These are phyloP conservation scores for Paracentrotus lividus DNA, from an alignment of 53 echinoderm and acorn worm species.

Conservation along the genomic window DNA sequence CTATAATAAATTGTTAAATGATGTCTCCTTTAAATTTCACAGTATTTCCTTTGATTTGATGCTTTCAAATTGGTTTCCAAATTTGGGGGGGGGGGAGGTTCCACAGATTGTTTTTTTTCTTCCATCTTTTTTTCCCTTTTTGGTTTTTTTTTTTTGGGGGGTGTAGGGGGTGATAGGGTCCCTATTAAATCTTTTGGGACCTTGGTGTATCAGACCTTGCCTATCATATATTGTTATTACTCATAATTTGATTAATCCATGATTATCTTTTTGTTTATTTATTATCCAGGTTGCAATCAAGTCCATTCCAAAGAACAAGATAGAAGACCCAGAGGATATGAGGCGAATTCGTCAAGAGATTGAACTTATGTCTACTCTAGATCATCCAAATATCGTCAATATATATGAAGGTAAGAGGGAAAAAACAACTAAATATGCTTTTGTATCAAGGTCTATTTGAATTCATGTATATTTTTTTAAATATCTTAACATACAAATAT, in stretches of 20 bases:
- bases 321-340: slow-evolving; percentile 94
- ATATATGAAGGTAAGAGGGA: slow-evolving; percentile 88
- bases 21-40: too few relatives aligned
- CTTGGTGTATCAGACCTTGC: too few relatives aligned
- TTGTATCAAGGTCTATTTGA: not conserved
- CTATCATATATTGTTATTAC: too few relatives aligned
- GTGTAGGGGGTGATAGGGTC: too few relatives aligned
- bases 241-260: not conserved
- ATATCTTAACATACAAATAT: too few relatives aligned
- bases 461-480: too few relatives aligned
- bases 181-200: too few relatives aligned
- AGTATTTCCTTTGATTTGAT: not conserved
- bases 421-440: not conserved
- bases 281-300: slow-evolving; percentile 93
- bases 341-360: slow-evolving; percentile 91
- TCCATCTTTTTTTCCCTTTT: too few relatives aligned
- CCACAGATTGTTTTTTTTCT: too few relatives aligned
- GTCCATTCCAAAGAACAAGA: slow-evolving; percentile 98
- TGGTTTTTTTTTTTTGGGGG: too few relatives aligned
- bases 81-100: too few relatives aligned
- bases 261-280: not conserved
- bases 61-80: not conserved
- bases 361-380: slow-evolving; percentile 93
- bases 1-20: too few relatives aligned
- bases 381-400: slow-evolving; percentile 94